Conservation (phyloP, 2,797 vertebrate species). For the Acipenser ruthenus region DNA sequence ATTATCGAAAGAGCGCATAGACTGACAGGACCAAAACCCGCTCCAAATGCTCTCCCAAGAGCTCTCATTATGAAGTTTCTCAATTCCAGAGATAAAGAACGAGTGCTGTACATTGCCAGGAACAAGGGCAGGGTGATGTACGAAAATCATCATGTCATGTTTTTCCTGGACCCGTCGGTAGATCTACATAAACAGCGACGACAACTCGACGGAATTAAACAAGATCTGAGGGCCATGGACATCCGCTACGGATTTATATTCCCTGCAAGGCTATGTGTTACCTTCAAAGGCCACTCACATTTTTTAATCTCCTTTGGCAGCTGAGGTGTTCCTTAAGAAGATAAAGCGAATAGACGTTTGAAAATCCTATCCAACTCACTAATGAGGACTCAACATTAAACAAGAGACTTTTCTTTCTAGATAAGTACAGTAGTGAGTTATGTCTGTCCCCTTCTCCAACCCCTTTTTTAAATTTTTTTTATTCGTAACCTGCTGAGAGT, state of each 20-base stretch:
- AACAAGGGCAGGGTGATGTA: slow-evolving; percentile 12
- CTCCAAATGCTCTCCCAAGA: background rate
- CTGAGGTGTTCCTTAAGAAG: too few species aligned
- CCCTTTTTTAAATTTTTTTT: too few species aligned
- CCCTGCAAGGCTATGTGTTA: background rate
- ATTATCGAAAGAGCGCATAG: slow-evolving; percentile 3
- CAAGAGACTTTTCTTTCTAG: too few species aligned
- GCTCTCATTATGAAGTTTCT: slow-evolving; percentile 4
- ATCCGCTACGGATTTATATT: slow-evolving; percentile 2
- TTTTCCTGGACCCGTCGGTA: slow-evolving; percentile 9
- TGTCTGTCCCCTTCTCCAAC: too few species aligned
- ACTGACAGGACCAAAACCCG: background rate
- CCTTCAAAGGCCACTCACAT: too few species aligned
- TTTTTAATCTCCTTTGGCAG: too few species aligned
- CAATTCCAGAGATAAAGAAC: background rate
- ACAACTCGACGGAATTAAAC: slow-evolving; percentile 8
- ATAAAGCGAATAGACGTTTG: too few species aligned
- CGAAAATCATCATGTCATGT: slow-evolving; percentile 5
- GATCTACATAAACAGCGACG: slow-evolving; percentile 7
- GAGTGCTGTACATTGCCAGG: slow-evolving; percentile 9
- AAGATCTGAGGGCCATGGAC: slow-evolving; percentile 13
- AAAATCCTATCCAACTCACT: too few species aligned
- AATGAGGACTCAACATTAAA: too few species aligned
- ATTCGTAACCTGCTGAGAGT: too few species aligned
- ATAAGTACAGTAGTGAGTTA: too few species aligned